These are phyloP conservation scores for Cydia strobilella DNA, from an alignment of 1,140 invertebrate species.

Conservation along the genomic window DNA sequence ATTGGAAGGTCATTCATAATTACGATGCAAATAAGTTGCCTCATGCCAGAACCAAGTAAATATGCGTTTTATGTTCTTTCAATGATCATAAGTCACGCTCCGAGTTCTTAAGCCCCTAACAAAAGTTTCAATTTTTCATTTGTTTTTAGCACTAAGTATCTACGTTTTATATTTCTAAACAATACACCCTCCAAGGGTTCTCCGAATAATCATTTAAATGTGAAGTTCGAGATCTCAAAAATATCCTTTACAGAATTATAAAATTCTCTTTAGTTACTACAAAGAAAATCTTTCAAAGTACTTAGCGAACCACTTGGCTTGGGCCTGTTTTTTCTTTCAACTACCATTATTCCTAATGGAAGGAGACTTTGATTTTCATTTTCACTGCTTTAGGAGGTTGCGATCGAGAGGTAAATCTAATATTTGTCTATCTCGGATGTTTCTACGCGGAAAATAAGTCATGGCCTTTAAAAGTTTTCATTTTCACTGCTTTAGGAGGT, in stretches of 20 bases:
- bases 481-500: slow-evolving; percentile 6
- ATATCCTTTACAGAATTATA: slow-evolving; percentile 26
- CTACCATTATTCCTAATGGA: slow-evolving; percentile 32
- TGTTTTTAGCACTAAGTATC: not conserved
- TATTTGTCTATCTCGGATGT: slow-evolving; percentile 13
- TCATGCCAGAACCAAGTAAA: no score
- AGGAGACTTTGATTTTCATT: slow-evolving; percentile 32
- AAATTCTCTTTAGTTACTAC: slow-evolving; percentile 11
- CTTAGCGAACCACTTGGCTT: slow-evolving; percentile 28
- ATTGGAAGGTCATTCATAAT: not conserved
- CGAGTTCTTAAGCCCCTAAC: not conserved
- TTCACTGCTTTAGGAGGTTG: slow-evolving; percentile 2
- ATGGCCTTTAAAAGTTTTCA: slow-evolving; percentile 16
- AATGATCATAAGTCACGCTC: not conserved
- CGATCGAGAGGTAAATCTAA: slow-evolving; percentile 29
- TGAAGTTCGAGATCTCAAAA: not conserved
- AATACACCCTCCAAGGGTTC: not conserved
- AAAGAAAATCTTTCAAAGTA: slow-evolving; percentile 32
- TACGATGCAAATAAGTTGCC: not conserved
- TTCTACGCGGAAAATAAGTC: slow-evolving; percentile 12
- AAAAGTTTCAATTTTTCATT: not conserved
- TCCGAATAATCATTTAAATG: slow-evolving; percentile 12
- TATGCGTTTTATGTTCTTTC: no score
- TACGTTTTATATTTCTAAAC: not conserved
- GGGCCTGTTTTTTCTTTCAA: slow-evolving; percentile 27